Percentiles rank a stretch among this genome's conserved stretches.
Evolutionary conservation across 37 sponge, comb jelly and placozoan genomes (phyloP).

Genomic region (Agelas oroides): DNA sequence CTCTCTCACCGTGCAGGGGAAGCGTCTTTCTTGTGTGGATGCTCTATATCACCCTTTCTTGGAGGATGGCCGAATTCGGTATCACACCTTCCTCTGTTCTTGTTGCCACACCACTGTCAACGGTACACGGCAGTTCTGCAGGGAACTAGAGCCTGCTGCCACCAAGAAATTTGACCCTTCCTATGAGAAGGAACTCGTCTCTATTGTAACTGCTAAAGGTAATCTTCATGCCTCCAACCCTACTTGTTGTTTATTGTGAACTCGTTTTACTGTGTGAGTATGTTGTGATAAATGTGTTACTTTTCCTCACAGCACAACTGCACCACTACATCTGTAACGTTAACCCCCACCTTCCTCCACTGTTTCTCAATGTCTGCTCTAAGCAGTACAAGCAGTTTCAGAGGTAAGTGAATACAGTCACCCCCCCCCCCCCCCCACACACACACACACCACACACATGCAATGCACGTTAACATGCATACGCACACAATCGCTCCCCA

Average conservation of each 20-base stretch:
- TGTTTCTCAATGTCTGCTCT: slow-evolving; percentile 50
- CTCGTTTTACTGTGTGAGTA: too few relatives aligned
- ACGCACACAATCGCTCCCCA: too few relatives aligned
- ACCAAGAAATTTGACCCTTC: slow-evolving; percentile 55
- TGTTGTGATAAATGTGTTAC: too few relatives aligned
- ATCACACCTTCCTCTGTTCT: slow-evolving; percentile 77
- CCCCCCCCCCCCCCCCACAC: too few relatives aligned
- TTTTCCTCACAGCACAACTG: slow-evolving; percentile 59
- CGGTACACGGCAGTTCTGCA: slow-evolving; percentile 32
- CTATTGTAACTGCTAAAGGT: slow-evolving; percentile 60
- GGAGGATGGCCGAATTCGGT: slow-evolving; percentile 83
- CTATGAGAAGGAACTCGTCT: slow-evolving; percentile 71
- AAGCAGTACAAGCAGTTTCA: slow-evolving; percentile 62
- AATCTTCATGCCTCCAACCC: too few relatives aligned
- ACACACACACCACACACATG: too few relatives aligned
- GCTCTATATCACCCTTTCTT: slow-evolving; percentile 85
- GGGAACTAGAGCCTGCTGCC: slow-evolving; percentile 74
- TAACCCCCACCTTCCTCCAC: slow-evolving; percentile 43
- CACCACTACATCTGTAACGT: slow-evolving; percentile 46
- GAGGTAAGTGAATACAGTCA: too few relatives aligned
- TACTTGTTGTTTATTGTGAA: too few relatives aligned
- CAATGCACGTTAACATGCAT: too few relatives aligned
- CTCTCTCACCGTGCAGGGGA: slow-evolving; percentile 33
- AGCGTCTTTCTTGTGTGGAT: slow-evolving; percentile 70
- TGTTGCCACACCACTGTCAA: slow-evolving; percentile 63